These are phyloP conservation scores for Amiota mariae DNA, from an alignment of 2,888 invertebrate species.

Conservation along the genomic window DNA sequence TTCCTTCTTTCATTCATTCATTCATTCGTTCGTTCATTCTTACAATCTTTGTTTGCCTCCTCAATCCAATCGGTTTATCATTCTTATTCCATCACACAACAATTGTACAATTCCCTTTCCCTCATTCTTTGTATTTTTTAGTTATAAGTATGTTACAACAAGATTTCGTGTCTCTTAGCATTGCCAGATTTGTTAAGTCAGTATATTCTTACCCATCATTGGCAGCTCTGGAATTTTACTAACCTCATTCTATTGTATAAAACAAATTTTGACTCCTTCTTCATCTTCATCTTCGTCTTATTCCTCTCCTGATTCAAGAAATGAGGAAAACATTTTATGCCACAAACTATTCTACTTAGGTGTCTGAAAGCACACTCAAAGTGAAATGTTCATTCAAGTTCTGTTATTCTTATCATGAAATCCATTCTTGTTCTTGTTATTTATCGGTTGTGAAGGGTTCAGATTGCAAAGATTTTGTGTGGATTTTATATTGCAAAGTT, in stretches of 20 bases:
- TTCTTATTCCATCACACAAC: too few relatives aligned
- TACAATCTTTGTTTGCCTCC: too few relatives aligned
- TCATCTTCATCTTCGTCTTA: background rate
- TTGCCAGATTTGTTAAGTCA: too few relatives aligned
- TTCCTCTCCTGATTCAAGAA: background rate
- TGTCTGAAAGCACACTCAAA: conserved; percentile 26
- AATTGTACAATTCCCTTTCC: too few relatives aligned
- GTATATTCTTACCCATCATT: background rate
- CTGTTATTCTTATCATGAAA: background rate
- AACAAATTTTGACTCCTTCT: too few relatives aligned
- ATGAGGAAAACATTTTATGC: conserved; percentile 10
- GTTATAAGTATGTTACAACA: too few relatives aligned
- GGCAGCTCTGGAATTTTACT: conserved; percentile 3
- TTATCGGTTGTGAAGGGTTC: background rate
- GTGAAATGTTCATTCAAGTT: conserved; percentile 18
- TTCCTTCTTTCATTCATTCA: background rate
- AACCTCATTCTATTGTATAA: background rate
- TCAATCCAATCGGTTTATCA: too few relatives aligned
- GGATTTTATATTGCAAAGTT: background rate
- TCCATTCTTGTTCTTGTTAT: background rate
- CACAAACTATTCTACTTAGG: conserved; percentile 19
- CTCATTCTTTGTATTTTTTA: too few relatives aligned
- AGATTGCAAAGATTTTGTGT: background rate
- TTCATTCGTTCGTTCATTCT: background rate
- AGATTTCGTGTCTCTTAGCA: too few relatives aligned